Conservation (phyloP, 2,888 invertebrate genomes). For the Drosophila anomalata region DNA sequence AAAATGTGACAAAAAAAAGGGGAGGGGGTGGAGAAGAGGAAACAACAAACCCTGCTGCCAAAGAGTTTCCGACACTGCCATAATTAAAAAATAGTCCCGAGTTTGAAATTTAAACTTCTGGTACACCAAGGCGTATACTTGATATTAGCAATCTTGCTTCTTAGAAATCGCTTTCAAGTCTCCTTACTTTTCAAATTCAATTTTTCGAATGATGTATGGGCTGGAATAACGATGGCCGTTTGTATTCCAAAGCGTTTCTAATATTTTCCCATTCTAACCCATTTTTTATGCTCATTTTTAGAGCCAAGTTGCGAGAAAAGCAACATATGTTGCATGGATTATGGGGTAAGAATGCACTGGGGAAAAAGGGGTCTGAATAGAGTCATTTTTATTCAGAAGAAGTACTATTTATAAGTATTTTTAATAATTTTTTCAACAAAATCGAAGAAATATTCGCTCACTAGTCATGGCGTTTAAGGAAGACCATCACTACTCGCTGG, state of each 20-base stretch:
- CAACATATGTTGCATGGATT: not conserved
- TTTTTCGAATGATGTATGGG: slow-evolving; percentile 68
- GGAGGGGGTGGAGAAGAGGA: not conserved
- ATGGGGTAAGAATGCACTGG: not conserved
- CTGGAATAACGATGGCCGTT: slow-evolving; percentile 21
- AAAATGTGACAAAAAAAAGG: slow-evolving; percentile 45
- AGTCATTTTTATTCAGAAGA: too few species aligned
- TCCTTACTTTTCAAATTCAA: slow-evolving; percentile 16
- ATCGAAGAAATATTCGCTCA: too few species aligned
- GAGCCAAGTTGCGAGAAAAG: not conserved
- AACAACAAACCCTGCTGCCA: slow-evolving; percentile 1
- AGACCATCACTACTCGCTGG: too few species aligned
- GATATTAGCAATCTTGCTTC: not conserved
- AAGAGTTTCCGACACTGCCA: slow-evolving; percentile 38
- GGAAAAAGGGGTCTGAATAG: not conserved
- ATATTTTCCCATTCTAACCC: slow-evolving; percentile 5
- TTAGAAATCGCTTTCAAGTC: slow-evolving; percentile 5
- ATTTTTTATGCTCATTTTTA: slow-evolving; percentile 3
- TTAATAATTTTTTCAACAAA: too few species aligned
- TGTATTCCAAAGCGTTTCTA: slow-evolving; percentile 12
- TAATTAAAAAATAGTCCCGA: slow-evolving; percentile 33
- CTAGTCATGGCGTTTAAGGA: too few species aligned
- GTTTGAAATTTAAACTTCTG: slow-evolving; percentile 19
- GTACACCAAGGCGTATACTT: slow-evolving; percentile 8
- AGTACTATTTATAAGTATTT: too few species aligned